phyloP scores from a whole-genome alignment of 2,113 vertebrate species.

The Serilophus lunatus region DNA sequence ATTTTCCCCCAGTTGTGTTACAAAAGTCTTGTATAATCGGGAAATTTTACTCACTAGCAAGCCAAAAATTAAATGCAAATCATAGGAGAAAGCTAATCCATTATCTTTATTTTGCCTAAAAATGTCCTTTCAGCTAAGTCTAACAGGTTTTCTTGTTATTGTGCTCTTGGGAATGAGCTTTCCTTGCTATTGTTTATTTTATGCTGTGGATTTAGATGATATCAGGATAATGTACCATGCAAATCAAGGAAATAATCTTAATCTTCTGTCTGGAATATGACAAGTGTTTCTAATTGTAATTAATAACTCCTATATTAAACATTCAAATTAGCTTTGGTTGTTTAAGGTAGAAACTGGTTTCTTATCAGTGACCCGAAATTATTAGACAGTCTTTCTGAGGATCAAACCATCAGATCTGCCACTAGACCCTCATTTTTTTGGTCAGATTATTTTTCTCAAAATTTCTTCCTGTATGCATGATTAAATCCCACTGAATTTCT shows the following conservation, averaged over 20 bases:
- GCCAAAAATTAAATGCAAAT: not conserved
- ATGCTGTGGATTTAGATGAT: not conserved
- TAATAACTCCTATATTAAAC: constrained; percentile 35
- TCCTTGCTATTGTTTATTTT: not conserved
- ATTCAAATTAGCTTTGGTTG: constrained; percentile 10
- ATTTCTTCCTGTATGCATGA: not conserved
- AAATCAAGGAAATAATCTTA: constrained; percentile 39
- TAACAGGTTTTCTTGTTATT: not conserved
- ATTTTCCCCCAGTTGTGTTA: not conserved
- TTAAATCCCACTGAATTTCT: not conserved
- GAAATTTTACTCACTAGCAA: not conserved
- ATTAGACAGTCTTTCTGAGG: not conserved
- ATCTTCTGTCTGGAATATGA: constrained; percentile 43
- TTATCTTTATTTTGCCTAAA: not conserved
- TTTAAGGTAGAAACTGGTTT: constrained; percentile 15
- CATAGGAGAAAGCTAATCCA: not conserved
- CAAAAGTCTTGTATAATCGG: not conserved
- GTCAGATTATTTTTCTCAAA: not conserved
- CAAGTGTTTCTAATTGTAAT: constrained; percentile 61
- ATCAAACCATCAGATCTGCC: not conserved
- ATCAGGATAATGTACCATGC: constrained; percentile 21
- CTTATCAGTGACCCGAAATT: not conserved
- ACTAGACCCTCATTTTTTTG: not conserved
- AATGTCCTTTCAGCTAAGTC: not conserved
- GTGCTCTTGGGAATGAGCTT: not conserved